Evolutionary conservation across 1,140 invertebrate species (phyloP), one percentile per base, ranked within the genome.

Genomic region (Battus philenor): DNA sequence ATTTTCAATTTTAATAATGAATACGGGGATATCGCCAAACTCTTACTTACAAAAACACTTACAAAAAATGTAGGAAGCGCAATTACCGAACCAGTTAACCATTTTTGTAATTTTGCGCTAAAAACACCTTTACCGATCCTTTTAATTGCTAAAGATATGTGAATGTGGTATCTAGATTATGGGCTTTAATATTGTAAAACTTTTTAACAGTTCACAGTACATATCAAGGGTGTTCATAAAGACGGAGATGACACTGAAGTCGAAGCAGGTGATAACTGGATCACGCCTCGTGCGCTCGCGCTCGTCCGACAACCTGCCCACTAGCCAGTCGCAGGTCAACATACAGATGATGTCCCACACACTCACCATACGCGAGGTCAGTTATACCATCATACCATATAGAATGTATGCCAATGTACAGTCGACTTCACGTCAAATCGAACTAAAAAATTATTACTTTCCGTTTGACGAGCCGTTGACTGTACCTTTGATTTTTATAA

Each of bases 281-380:
- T 90, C 91, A 13, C 89, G 91, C 50, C 82, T 95, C 59, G 89
- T 91, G 26, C 88, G 93, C 62, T 94, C 94, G 32, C 88, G 93
- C 59, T 96, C 94, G 12, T 92, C 91, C 30, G 95, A 97, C 82
- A 96, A 95, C 87, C 85, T 97, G 56, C 94, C 94, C 44, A 95
- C 93, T 65, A 95, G 94, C 86, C 94, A 96, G 75, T 95, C 94
- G 32, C 95, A 97, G 88, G 91, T 93, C 81, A 95, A 95, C 86
- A 95, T 97, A 51, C 94, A 96, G 84, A 96, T 95, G 94, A 93
- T 95, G 89, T 96, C 94, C 9, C 94, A 95, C 69, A 97, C 95
- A 26, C 89, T 97, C 48, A 95, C 94, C 50, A 95, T 96, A 64
- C 88, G 93, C 88, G 94, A 97, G 94, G 95, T 97, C 88, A 87